These are phyloP conservation scores for Enteromius paludinosus DNA, from an alignment of 2,797 vertebrate genomes.

Conservation along the genomic window DNA sequence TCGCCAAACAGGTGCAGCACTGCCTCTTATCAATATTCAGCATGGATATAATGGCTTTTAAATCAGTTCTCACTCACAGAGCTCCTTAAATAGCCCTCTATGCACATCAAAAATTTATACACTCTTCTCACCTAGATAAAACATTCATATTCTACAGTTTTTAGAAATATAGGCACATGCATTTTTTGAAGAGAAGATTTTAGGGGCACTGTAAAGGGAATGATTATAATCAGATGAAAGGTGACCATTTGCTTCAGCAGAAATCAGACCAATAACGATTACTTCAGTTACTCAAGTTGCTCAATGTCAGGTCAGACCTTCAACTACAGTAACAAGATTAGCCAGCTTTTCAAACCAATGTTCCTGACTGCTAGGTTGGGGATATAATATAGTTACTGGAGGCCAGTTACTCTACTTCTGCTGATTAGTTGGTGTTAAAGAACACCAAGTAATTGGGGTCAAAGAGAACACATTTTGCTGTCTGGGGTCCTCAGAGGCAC, in stretches of 20 bases:
- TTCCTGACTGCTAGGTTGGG: conserved; percentile 55
- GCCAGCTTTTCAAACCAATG: conserved; percentile 46
- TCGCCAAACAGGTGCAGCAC: conserved; percentile 3
- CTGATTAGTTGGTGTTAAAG: conserved; percentile 72
- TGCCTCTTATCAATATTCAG: conserved; percentile 25
- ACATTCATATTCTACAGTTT: conserved; percentile 46
- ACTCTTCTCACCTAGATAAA: conserved; percentile 26
- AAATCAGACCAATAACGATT: conserved; percentile 51
- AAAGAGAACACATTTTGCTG: conserved; percentile 72
- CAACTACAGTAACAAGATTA: conserved; percentile 38
- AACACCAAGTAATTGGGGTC: conserved; percentile 80
- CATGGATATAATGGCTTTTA: conserved; percentile 20
- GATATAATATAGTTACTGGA: conserved; percentile 56
- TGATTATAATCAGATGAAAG: conserved; percentile 55
- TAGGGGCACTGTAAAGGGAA: conserved; percentile 17
- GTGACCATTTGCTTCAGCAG: conserved; percentile 20
- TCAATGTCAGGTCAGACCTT: conserved; percentile 51
- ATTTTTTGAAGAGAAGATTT: not conserved
- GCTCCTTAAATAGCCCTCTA: conserved; percentile 23
- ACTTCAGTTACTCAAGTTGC: conserved; percentile 39
- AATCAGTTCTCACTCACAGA: conserved; percentile 40
- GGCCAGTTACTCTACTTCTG: conserved; percentile 60
- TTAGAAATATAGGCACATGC: conserved; percentile 39
- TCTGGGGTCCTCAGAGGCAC: conserved; percentile 67
- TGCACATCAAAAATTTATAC: conserved; percentile 20